phyloP scores from a whole-genome alignment of 2,113 vertebrate species.

The Lophochroa leadbeateri region DNA sequence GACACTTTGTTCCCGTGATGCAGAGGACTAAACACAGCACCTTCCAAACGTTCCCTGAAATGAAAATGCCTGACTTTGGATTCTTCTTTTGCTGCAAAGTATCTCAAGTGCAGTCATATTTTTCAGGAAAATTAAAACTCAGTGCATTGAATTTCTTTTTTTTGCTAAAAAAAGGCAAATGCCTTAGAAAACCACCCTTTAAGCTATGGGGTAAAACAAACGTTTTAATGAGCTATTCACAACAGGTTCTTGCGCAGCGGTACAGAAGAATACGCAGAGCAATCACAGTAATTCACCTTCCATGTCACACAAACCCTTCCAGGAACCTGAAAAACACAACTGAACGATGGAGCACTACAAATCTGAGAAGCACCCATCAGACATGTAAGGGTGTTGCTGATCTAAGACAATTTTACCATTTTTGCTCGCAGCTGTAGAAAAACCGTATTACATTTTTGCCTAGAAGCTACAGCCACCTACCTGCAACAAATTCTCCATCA shows the following conservation, averaged over 20 bases:
- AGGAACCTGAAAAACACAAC: background rate
- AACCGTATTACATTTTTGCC: background rate
- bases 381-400: conserved; percentile 35
- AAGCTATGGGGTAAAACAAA: background rate
- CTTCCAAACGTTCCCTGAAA: background rate
- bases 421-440: background rate
- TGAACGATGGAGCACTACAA: background rate
- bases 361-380: conserved; percentile 45
- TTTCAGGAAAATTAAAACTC: conserved; percentile 52
- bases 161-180: background rate
- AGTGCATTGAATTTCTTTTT: background rate
- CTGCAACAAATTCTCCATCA: background rate
- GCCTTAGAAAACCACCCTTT: background rate
- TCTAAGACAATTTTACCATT: background rate
- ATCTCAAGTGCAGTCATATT: conserved; percentile 38
- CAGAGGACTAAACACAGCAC: background rate
- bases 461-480: background rate
- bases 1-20: background rate
- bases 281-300: background rate
- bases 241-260: background rate
- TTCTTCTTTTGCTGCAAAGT: background rate
- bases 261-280: background rate
- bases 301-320: background rate
- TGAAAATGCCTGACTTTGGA: background rate
- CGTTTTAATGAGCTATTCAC: background rate